These are phyloP conservation scores for Tragelaphus imberbis DNA, from an alignment of 2,113 vertebrate species.

Conservation along the genomic window DNA sequence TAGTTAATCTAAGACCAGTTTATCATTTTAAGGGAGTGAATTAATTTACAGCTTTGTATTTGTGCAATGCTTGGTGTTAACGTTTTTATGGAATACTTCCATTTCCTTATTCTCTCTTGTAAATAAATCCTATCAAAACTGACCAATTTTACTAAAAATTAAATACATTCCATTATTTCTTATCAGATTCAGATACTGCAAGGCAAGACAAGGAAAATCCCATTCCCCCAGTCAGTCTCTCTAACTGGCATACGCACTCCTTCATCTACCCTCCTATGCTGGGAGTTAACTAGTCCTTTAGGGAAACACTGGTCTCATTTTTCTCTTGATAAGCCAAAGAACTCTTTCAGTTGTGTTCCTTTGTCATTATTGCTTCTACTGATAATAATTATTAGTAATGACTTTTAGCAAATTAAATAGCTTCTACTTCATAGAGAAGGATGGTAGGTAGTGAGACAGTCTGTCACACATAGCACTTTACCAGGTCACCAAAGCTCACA, in stretches of 20 bases:
- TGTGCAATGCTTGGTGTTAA: background rate
- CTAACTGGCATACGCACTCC: background rate
- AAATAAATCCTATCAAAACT: conserved; percentile 13
- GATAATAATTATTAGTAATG: background rate
- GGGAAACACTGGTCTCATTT: background rate
- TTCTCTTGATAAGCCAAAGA: background rate
- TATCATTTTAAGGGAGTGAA: background rate
- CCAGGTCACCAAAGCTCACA: background rate
- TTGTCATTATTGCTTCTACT: background rate
- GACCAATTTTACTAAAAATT: background rate
- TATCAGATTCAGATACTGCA: background rate
- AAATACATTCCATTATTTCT: background rate
- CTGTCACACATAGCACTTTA: background rate
- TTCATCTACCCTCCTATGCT: background rate
- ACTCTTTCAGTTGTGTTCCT: background rate
- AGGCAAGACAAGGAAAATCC: background rate
- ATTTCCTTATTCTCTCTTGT: background rate
- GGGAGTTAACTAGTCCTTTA: background rate
- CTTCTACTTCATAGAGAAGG: background rate
- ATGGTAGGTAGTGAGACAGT: background rate
- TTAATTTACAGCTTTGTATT: background rate
- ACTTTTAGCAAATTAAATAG: background rate
- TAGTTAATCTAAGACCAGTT: background rate
- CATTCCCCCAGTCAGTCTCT: background rate
- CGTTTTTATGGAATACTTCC: background rate